These are phyloP conservation scores for Acrocyrtus sp. DNA, from an alignment of 2,888 invertebrate species.

Conservation along the genomic window DNA sequence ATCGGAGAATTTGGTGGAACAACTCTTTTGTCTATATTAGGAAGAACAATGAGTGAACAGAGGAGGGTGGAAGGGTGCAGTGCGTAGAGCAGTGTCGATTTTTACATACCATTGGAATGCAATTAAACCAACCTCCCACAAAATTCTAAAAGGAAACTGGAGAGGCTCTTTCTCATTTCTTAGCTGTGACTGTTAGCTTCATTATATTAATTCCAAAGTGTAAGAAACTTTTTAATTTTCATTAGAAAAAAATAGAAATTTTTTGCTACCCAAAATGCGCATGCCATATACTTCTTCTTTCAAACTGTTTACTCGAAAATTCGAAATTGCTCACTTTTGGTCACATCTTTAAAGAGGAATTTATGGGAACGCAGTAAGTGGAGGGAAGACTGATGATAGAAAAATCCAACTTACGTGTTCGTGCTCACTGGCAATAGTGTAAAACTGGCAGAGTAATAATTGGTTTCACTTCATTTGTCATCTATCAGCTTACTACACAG, in stretches of 20 bases:
- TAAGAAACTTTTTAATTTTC: too few species aligned
- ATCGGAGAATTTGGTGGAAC: too few species aligned
- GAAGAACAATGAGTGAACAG: conserved; percentile 35
- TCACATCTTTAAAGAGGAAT: conserved; percentile 1
- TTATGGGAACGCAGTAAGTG: neutral
- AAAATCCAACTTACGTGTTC: conserved; percentile 12
- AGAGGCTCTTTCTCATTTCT: too few species aligned
- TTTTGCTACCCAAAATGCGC: too few species aligned
- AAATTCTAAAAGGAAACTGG: too few species aligned
- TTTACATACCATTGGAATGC: conserved; percentile 36
- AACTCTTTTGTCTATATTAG: conserved; percentile 34
- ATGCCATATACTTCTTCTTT: too few species aligned
- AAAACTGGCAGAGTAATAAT: conserved; percentile 43
- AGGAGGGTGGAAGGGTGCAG: too few species aligned
- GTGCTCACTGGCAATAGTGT: conserved; percentile 37
- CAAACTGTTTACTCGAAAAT: conserved; percentile 31
- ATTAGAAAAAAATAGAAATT: too few species aligned
- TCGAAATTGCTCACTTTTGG: conserved; percentile 14
- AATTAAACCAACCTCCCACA: conserved; percentile 33
- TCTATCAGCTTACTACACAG: too few species aligned
- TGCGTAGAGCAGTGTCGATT: too few species aligned
- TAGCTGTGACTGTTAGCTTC: too few species aligned
- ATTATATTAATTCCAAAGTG: too few species aligned
- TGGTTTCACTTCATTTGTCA: conserved; percentile 50
- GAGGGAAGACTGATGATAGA: conserved; percentile 3